Evolutionary conservation across 2,888 invertebrate genomes (phyloP).

Genomic region (Latrodectus elegans): DNA sequence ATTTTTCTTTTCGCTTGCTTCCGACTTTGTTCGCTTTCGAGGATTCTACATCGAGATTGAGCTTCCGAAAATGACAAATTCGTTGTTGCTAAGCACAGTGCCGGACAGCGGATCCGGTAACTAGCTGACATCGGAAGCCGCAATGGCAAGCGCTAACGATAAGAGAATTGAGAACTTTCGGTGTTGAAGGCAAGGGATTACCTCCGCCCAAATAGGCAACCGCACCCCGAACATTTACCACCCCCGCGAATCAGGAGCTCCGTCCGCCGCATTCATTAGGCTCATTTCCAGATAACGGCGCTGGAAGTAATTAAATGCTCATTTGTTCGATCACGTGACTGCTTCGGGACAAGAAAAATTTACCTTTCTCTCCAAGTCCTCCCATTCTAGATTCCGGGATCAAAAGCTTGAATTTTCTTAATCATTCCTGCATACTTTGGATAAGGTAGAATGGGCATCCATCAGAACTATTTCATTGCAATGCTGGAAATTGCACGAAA

Average conservation of each 20-base stretch:
- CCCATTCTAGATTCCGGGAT: too few species aligned
- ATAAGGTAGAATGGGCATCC: too few species aligned
- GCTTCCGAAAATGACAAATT: conserved; percentile 4
- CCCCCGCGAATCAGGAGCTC: background rate
- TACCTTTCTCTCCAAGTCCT: too few species aligned
- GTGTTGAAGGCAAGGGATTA: conserved; percentile 11
- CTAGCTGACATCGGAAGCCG: conserved; percentile 52
- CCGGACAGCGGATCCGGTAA: conserved; percentile 46
- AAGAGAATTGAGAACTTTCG: conserved; percentile 2
- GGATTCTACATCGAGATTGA: background rate
- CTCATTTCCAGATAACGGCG: conserved; percentile 15
- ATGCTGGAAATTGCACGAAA: too few species aligned
- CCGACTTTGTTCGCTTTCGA: background rate
- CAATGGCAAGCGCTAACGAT: conserved; percentile 31
- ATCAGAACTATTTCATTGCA: too few species aligned
- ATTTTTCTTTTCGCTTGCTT: too few species aligned
- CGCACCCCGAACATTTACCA: background rate
- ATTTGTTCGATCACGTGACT: conserved; percentile 12
- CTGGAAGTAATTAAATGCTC: conserved; percentile 48
- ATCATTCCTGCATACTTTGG: too few species aligned
- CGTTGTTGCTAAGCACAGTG: conserved; percentile 5
- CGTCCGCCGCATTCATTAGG: background rate
- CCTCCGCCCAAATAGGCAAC: conserved; percentile 39
- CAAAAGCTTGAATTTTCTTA: too few species aligned
- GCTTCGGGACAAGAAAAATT: background rate